A percentile compares a stretch with the other conserved stretches of the same genome.
Conservation (phyloP, 1,140 invertebrate genomes). For the Brachionus plicatilis region DNA sequence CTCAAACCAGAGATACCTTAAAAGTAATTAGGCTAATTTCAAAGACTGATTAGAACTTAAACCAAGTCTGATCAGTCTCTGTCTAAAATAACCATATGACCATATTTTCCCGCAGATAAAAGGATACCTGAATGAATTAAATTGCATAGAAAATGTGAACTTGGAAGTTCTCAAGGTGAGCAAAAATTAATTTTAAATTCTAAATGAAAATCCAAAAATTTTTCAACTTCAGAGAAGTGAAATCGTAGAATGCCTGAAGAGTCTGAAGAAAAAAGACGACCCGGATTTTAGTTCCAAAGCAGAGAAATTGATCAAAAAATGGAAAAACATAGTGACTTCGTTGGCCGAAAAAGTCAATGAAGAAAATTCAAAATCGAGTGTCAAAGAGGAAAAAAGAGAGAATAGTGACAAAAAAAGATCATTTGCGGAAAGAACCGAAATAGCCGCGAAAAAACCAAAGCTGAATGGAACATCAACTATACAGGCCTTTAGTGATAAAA, state of each 20-base stretch:
- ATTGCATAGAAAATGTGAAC: conserved; percentile 11
- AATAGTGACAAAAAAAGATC: not conserved
- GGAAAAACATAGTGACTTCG: conserved; percentile 11
- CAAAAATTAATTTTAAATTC: no score
- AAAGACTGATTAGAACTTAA: not conserved
- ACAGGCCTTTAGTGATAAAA: not conserved
- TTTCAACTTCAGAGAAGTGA: not conserved
- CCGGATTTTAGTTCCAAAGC: not conserved
- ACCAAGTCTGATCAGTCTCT: not conserved
- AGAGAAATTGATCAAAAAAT: not conserved
- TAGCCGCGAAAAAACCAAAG: not conserved
- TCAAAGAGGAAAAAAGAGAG: not conserved
- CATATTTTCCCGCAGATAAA: not conserved
- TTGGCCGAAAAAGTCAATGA: not conserved
- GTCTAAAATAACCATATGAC: not conserved
- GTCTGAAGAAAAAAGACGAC: conserved; percentile 9
- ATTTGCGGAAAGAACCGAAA: not conserved
- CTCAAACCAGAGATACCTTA: not conserved
- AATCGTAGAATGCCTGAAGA: conserved; percentile 31
- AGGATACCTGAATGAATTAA: conserved; percentile 30
- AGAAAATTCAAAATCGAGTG: not conserved
- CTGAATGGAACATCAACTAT: not conserved
- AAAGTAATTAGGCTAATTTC: conserved; percentile 7
- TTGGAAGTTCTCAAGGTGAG: conserved; percentile 4
- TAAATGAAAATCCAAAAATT: not conserved